Conservation (phyloP, 1,140 invertebrate species). For the Drosophila repleta region DNA sequence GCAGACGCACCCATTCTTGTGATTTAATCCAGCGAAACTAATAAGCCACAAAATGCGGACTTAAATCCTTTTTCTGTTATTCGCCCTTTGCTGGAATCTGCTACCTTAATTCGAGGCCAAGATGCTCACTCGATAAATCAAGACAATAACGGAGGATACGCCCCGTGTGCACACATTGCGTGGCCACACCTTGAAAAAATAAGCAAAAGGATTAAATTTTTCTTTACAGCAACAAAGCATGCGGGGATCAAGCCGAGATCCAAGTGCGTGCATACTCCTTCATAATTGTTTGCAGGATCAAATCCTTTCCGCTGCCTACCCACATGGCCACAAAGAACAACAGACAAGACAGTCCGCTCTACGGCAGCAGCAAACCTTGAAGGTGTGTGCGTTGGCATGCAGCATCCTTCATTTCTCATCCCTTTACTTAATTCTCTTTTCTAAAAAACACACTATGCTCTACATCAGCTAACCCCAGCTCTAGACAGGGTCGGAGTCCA, state of each 20-base stretch:
- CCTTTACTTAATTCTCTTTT: conserved; percentile 32
- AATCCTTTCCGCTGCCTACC: conserved; percentile 69
- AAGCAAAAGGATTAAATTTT: conserved; percentile 78
- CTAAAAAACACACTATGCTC: conserved; percentile 53
- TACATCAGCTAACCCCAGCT: conserved; percentile 52
- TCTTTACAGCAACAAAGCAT: conserved; percentile 32
- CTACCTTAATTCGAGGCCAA: conserved; percentile 51
- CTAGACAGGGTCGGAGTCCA: conserved; percentile 6
- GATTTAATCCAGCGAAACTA: conserved; percentile 77
- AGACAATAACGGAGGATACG: conserved; percentile 55
- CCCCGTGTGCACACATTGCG: conserved; percentile 52
- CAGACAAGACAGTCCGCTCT: conserved; percentile 33
- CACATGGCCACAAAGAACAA: conserved; percentile 39
- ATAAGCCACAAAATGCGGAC: conserved; percentile 70
- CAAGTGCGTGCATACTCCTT: conserved; percentile 54
- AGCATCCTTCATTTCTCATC: conserved; percentile 30
- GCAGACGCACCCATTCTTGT: conserved; percentile 55
- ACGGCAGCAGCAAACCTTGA: conserved; percentile 23
- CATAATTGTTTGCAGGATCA: conserved; percentile 43
- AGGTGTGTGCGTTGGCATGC: conserved; percentile 60
- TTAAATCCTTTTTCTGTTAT: conserved; percentile 65
- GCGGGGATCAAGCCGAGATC: conserved; percentile 31
- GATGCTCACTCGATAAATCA: conserved; percentile 61
- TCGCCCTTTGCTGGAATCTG: conserved; percentile 12
- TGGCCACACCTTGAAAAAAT: conserved; percentile 81